Percentiles rank a stretch among this genome's conserved stretches.
These are phyloP conservation scores for Eurois occulta DNA, from an alignment of 2,888 invertebrate genomes.

Conservation along the genomic window DNA sequence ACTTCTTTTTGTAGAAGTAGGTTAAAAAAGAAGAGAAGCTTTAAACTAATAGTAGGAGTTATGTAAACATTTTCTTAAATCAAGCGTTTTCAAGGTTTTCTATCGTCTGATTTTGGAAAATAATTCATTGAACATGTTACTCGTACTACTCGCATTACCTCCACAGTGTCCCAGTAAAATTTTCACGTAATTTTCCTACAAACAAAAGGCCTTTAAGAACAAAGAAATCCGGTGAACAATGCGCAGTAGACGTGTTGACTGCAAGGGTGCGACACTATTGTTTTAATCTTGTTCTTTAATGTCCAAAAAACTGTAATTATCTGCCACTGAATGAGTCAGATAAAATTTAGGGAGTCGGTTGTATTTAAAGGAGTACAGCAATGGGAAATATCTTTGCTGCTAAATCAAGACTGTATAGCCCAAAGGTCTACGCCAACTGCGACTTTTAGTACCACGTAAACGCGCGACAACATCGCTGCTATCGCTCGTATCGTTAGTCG, in stretches of 20 bases:
- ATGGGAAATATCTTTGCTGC: background rate
- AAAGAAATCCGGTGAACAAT: conserved; percentile 72
- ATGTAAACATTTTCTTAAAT: background rate
- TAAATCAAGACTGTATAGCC: background rate
- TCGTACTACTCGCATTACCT: conserved; percentile 24
- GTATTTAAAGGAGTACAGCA: background rate
- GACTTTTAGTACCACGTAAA: background rate
- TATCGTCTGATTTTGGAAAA: background rate
- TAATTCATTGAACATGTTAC: background rate
- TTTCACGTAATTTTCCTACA: conserved; percentile 78
- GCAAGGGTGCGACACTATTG: conserved; percentile 70
- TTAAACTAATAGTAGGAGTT: background rate
- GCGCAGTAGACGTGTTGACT: conserved; percentile 70
- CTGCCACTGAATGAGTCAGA: conserved; percentile 16
- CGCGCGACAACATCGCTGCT: background rate
- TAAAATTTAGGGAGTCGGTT: background rate
- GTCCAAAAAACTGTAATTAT: conserved; percentile 64
- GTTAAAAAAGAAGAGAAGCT: background rate
- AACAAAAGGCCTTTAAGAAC: conserved; percentile 76
- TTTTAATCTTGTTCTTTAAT: conserved; percentile 61
- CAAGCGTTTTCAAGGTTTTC: background rate
- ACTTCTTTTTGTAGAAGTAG: background rate
- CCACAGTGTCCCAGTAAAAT: conserved; percentile 64
- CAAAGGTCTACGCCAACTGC: background rate
- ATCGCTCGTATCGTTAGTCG: background rate